Percentiles rank a stretch among this genome's conserved stretches.
Evolutionary conservation across 2,888 invertebrate genomes (phyloP).

Genomic region (Eulithis testata): DNA sequence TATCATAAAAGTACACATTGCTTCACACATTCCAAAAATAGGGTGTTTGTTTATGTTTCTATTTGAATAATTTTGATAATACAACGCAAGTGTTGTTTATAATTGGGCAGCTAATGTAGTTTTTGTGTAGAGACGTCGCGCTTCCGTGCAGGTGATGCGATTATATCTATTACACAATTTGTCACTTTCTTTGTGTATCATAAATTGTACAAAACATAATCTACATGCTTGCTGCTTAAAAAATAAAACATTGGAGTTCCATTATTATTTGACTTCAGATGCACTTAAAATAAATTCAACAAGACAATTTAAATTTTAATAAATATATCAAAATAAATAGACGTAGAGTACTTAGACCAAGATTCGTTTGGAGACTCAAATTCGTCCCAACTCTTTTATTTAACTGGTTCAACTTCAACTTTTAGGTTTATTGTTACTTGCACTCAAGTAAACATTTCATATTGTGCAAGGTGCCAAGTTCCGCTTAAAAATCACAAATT

Average conservation of each 20-base stretch:
- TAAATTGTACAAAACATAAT: constrained; percentile 21
- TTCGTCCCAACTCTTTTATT: too few relatives aligned
- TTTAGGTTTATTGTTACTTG: too few relatives aligned
- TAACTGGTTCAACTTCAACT: too few relatives aligned
- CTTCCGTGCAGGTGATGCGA: constrained; percentile 81
- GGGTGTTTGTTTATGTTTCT: constrained; percentile 33
- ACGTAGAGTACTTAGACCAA: too few relatives aligned
- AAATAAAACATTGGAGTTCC: background rate
- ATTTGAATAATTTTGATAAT: constrained; percentile 47
- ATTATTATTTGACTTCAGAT: too few relatives aligned
- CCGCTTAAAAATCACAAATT: too few relatives aligned
- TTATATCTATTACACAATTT: constrained; percentile 71
- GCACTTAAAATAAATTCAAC: too few relatives aligned
- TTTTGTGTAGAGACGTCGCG: constrained; percentile 72
- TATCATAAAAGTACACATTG: constrained; percentile 2
- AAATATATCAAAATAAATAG: too few relatives aligned
- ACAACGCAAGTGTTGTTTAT: constrained; percentile 49
- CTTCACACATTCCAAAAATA: constrained; percentile 17
- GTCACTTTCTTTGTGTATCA: constrained; percentile 60
- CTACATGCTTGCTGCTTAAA: constrained; percentile 4
- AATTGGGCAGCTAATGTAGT: constrained; percentile 74
- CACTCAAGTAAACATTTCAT: too few relatives aligned
- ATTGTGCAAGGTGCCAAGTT: too few relatives aligned
- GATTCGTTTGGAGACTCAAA: too few relatives aligned
- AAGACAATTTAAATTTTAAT: too few relatives aligned